Percentiles rank a stretch among this genome's conserved stretches.
phyloP scores from a whole-genome alignment of 2,888 invertebrate species.

The Drosophila stalkeri region DNA sequence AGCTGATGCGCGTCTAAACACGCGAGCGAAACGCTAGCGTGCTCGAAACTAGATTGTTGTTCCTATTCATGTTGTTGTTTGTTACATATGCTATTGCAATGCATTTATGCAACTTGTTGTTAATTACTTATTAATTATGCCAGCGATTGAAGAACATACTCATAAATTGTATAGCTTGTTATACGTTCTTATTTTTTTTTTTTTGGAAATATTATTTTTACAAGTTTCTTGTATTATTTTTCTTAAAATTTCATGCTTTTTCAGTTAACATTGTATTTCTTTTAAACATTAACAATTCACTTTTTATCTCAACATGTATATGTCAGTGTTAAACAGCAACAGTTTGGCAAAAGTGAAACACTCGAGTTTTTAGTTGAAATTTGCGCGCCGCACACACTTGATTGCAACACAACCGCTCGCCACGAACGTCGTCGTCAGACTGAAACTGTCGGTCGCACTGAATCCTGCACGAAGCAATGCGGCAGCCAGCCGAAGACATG shows the following conservation, averaged over 20 bases:
- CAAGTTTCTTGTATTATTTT: background rate
- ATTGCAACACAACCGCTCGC: constrained; percentile 67
- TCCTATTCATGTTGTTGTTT: constrained; percentile 13
- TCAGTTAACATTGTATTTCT: background rate
- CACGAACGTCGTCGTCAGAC: constrained; percentile 77
- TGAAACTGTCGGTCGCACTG: constrained; percentile 49
- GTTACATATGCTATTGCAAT: constrained; percentile 13
- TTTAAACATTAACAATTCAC: background rate
- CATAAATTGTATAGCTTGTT: background rate
- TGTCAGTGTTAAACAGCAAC: constrained; percentile 29
- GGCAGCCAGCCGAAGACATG: constrained; percentile 61
- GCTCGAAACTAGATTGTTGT: constrained; percentile 18
- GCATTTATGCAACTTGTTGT: constrained; percentile 42
- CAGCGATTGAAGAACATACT: background rate
- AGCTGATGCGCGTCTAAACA: constrained; percentile 45
- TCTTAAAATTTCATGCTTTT: background rate
- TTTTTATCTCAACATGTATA: constrained; percentile 7
- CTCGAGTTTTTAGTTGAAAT: constrained; percentile 20
- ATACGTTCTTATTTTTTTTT: too few relatives aligned
- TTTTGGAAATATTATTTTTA: too few relatives aligned
- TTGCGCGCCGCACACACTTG: background rate
- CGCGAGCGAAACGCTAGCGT: constrained; percentile 52
- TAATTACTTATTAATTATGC: constrained; percentile 18
- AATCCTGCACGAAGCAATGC: constrained; percentile 47
- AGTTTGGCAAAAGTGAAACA: constrained; percentile 29